Base-by-base conservation (phyloP, 2,797 vertebrate genomes). In the Miopithecus talapoin region DNA sequence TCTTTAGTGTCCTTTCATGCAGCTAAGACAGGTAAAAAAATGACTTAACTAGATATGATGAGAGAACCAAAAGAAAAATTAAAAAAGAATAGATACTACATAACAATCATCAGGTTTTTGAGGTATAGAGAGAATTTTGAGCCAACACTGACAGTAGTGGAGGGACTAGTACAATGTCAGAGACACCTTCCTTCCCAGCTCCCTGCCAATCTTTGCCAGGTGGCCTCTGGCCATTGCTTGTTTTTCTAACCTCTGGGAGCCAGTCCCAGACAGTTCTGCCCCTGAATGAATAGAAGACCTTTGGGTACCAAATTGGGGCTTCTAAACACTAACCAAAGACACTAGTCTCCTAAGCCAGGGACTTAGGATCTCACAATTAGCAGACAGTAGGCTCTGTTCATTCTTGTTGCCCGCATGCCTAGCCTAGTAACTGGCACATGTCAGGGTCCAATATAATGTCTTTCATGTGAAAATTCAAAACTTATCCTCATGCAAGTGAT, bases 21-120 rank as follows among this genome's bases (percentile, higher is more conserved):
- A n/a, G 55, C 41, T 55, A 94, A 97, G 70, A 84, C 13, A 89
- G n/a, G 46, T 48, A 85, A 28, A 36, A 70, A 94, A 92, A 55
- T 48, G 75, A 75, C 61, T 61, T 84, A 30, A 46, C 85, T 53
- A 14, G 53, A 83, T 68, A 41, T 24, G n/a, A 89, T 50, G n/a
- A 19, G n/a, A 93, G 50, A 92, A 79, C 24, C 39, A 78, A 94
- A 90, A 70, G 12, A 46, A 80, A 92, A 90, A 41, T 22, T 3
- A 41, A 74, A 26, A 30, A 41, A 78, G 72, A 79, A n/a, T 28
- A 85, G 70, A 55, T 2, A 7, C 17, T 30, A 55, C 39, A 59
- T 7, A 64, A 76, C 8, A 19, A 48, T 4, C 14, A 57, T 30
- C 19, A 75, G 26, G 53, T 83, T 53, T 78, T 68, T 26, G 21